These are phyloP conservation scores for Bombus sylvicola DNA, from an alignment of 1,140 invertebrate species.

Conservation along the genomic window DNA sequence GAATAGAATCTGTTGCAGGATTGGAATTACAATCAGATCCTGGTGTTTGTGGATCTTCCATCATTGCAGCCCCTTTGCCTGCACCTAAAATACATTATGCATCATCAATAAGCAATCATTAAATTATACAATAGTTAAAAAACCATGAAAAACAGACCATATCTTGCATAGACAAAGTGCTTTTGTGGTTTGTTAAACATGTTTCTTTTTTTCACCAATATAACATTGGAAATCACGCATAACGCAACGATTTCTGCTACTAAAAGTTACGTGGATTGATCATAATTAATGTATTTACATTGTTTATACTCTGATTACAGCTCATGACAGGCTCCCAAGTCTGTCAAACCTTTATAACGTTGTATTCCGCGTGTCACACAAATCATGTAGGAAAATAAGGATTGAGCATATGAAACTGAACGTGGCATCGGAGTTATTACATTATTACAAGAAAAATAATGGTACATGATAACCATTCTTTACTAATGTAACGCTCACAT, in stretches of 20 bases:
- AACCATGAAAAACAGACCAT: not conserved
- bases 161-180: slow-evolving; percentile 42
- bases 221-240: not conserved
- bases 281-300: not conserved
- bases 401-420: not conserved
- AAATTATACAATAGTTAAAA: not conserved
- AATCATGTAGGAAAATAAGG: not conserved
- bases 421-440: not conserved
- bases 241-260: not conserved
- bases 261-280: not conserved
- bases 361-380: no score
- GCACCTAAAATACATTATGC: slow-evolving; percentile 64
- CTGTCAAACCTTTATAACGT: not conserved
- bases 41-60: slow-evolving; percentile 83
- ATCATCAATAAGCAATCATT: not conserved
- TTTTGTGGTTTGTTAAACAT: slow-evolving; percentile 25
- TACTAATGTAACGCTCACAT: slow-evolving; percentile 52
- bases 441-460: slow-evolving; percentile 8
- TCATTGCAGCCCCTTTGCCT: slow-evolving; percentile 74
- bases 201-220: not conserved
- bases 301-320: not conserved
- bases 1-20: slow-evolving; percentile 78
- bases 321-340: not conserved
- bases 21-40: slow-evolving; percentile 86
- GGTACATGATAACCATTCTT: slow-evolving; percentile 57